phyloP scores from a whole-genome alignment of 2,113 vertebrate species.

The Zapus hudsonius region DNA sequence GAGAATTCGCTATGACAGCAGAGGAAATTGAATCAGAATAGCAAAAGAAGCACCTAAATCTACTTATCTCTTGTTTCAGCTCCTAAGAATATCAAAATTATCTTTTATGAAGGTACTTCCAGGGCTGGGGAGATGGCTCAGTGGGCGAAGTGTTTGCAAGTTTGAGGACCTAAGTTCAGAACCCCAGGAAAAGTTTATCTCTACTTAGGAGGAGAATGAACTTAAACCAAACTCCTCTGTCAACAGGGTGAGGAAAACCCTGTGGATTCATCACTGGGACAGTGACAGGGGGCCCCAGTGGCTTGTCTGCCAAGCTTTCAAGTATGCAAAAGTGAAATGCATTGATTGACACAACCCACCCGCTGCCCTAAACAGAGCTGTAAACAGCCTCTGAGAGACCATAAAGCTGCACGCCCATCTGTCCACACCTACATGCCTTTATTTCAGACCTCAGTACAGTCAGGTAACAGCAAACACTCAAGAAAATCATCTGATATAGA shows the following conservation, averaged over 20 bases:
- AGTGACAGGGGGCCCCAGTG: background rate
- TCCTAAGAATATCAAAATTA: background rate
- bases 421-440: background rate
- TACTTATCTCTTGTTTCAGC: background rate
- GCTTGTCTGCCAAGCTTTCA: background rate
- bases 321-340: background rate
- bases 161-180: too few relatives aligned
- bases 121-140: background rate
- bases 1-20: slow-evolving; percentile 53
- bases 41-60: slow-evolving; percentile 8
- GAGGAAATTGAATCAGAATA: slow-evolving; percentile 41
- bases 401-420: background rate
- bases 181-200: background rate
- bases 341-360: too few relatives aligned
- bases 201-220: background rate
- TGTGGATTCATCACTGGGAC: background rate
- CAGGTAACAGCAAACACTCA: background rate
- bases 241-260: background rate
- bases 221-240: background rate
- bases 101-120: background rate
- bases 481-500: background rate
- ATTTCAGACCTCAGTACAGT: background rate
- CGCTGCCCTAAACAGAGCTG: background rate
- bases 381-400: background rate
- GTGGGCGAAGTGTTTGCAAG: too few relatives aligned